Evolutionary conservation across 2,888 invertebrate genomes (phyloP), one percentile per base, ranked within the genome.

Genomic region (Malthinus seriepunctatus): DNA sequence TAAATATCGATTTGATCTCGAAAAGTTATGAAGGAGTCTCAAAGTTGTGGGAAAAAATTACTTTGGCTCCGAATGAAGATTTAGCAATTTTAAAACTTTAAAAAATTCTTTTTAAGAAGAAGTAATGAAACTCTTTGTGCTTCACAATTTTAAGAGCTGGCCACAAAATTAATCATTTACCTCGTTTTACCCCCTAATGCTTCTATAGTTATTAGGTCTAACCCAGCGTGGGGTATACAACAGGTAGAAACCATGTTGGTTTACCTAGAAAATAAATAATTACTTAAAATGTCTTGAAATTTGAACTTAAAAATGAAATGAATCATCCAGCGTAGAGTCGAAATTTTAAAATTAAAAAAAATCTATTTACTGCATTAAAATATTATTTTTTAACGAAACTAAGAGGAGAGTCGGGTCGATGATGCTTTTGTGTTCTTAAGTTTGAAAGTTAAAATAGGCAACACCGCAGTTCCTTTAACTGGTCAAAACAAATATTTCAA

Each of bases 401-500:
- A 39, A 14, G 32, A 31, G 32, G 34, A 50, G 32, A 31, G 32
- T 10, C 12, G 46, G 39, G 44, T 44, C 50, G 33, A 49, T 35
- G 56, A 42, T 15, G 39, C 39, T 42, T 53, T 53, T 47, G 31
- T 52, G 53, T 32, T 53, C 53, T 51, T 50, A 50, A 46, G 51
- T 57, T 57, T 56, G 34, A 51, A 57, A 57, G 49, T 34, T 58
- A 57, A 53, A 53, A 55, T 59, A 62, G 59, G 59, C 62, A 62
- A 62, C 62, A 37, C 45, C 39, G 62, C 34, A 50, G 32, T 32
- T 48, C 23, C 63, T 68, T 69, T 63, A 60, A 65, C 66, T 71
- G 71, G 70, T 62, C 71, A 69, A 68, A 71, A 74, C 69, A 72
- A 73, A 73, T 69, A 73, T 73, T 71, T 67, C 76, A 75, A 75